Evolutionary conservation across 2,113 vertebrate species (phyloP).

Genomic region (Spea bombifrons): DNA sequence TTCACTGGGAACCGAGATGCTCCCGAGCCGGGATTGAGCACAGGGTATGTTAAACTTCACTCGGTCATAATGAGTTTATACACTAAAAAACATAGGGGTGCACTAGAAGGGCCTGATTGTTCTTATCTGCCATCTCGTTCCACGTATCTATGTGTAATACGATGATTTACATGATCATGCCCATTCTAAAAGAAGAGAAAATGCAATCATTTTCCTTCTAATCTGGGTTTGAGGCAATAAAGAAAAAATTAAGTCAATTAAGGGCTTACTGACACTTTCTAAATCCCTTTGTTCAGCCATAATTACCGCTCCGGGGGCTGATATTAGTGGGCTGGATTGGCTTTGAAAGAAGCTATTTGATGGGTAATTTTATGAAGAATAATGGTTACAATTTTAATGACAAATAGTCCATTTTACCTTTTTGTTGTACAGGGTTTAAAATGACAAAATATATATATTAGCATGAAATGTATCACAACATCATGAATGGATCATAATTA

Average conservation of each 20-base stretch:
- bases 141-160: too few species aligned
- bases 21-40: too few species aligned
- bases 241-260: conserved; percentile 4
- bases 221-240: conserved; percentile 9
- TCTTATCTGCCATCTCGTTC: too few species aligned
- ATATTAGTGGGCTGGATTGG: neutral
- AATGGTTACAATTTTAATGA: neutral
- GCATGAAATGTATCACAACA: too few species aligned
- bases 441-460: too few species aligned
- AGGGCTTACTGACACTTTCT: neutral
- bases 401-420: neutral
- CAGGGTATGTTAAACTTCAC: too few species aligned
- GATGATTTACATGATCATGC: too few species aligned
- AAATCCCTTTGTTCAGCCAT: neutral
- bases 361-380: neutral
- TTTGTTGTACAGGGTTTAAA: neutral
- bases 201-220: neutral
- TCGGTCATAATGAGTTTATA: too few species aligned
- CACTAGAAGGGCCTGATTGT: too few species aligned
- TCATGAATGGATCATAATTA: too few species aligned
- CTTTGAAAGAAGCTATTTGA: neutral
- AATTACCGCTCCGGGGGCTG: neutral
- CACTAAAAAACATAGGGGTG: too few species aligned
- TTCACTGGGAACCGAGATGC: too few species aligned
- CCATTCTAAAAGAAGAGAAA: neutral